Conservation (phyloP, 2,113 vertebrate species). For the Anoura caudifer region DNA sequence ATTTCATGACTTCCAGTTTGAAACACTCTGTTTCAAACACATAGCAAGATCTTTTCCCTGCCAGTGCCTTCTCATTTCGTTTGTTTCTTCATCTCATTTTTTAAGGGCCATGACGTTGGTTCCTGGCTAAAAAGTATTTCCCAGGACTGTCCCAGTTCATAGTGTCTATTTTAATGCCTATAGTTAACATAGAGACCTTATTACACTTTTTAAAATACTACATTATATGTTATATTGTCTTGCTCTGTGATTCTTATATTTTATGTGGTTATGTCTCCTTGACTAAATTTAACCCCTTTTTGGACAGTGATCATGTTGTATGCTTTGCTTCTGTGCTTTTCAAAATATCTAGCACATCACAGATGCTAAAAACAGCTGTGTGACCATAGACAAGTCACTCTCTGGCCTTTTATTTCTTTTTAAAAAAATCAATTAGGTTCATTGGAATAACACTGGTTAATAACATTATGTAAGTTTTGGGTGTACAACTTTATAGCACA, state of each 20-base stretch:
- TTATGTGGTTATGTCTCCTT: background rate
- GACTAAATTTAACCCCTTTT: background rate
- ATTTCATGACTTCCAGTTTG: background rate
- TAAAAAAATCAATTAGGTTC: background rate
- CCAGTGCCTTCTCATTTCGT: background rate
- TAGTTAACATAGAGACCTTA: background rate
- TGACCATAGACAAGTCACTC: background rate
- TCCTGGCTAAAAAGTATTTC: background rate
- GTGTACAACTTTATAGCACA: background rate
- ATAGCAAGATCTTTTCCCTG: background rate
- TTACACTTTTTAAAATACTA: background rate
- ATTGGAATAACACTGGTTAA: background rate
- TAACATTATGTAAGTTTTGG: background rate
- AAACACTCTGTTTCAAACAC: slow-evolving; percentile 2
- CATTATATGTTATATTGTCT: background rate
- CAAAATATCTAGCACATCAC: background rate
- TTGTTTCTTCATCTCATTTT: background rate
- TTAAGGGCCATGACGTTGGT: background rate
- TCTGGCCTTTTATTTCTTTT: background rate
- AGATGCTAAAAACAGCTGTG: background rate
- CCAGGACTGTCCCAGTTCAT: background rate
- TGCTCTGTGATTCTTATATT: background rate
- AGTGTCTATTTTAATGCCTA: background rate
- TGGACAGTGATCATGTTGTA: background rate
- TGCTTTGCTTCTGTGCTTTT: background rate